Evolutionary conservation across 2,888 invertebrate species (phyloP).

Genomic region (Tenthredo distinguenda): DNA sequence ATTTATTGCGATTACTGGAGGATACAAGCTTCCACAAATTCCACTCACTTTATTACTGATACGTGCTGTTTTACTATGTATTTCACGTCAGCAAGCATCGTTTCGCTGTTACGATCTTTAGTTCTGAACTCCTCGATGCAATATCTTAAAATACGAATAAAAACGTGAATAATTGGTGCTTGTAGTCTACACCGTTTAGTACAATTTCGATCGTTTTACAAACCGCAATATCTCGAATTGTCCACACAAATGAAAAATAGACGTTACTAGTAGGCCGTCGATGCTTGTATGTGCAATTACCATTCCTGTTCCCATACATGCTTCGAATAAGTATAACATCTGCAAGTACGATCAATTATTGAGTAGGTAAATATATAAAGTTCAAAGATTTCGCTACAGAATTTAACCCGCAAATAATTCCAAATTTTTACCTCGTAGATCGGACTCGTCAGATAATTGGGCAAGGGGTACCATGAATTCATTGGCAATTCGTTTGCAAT

Average conservation of each 20-base stretch:
- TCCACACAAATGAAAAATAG: constrained; percentile 49
- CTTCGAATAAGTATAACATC: constrained; percentile 27
- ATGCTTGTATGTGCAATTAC: constrained; percentile 40
- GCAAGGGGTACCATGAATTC: constrained; percentile 43
- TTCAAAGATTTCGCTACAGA: not conserved
- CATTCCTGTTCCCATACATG: constrained; percentile 12
- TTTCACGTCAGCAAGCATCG: not conserved
- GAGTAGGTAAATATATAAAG: not conserved
- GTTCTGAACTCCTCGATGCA: constrained; percentile 26
- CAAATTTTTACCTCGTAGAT: constrained; percentile 31
- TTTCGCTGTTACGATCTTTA: not conserved
- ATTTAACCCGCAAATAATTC: not conserved
- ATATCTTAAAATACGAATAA: constrained; percentile 8
- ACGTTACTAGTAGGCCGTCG: constrained; percentile 43
- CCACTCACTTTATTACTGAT: constrained; percentile 19
- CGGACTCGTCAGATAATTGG: not conserved
- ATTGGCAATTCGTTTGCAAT: constrained; percentile 3
- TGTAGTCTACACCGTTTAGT: not conserved
- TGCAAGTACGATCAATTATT: not conserved
- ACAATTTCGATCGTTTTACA: not conserved
- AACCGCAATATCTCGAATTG: constrained; percentile 52
- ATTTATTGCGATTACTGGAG: not conserved
- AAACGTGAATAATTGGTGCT: not conserved
- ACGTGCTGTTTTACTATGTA: constrained; percentile 14
- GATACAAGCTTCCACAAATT: not conserved